phyloP scores from a whole-genome alignment of 2,888 invertebrate genomes.

The Ditula angustiorana region DNA sequence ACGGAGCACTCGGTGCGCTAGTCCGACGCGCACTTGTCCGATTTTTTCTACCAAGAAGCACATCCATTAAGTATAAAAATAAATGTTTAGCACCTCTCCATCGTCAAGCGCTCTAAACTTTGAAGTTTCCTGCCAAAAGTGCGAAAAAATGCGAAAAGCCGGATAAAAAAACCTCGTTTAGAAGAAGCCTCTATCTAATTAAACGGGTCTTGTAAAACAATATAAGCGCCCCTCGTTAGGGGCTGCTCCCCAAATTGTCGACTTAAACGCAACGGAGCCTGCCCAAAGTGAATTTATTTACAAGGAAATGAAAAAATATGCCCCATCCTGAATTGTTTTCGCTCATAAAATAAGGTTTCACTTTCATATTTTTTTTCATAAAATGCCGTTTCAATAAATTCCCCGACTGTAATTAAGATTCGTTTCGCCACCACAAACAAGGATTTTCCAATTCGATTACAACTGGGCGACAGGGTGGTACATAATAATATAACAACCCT shows the following conservation, averaged over 20 bases:
- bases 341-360: slow-evolving; percentile 15
- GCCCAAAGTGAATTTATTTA: slow-evolving; percentile 38
- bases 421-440: background rate
- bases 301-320: slow-evolving; percentile 37
- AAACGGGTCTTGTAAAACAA: slow-evolving; percentile 38
- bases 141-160: slow-evolving; percentile 13
- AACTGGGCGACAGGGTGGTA: background rate
- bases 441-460: background rate
- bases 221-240: slow-evolving; percentile 35
- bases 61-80: background rate
- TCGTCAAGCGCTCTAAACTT: background rate
- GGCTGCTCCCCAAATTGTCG: slow-evolving; percentile 36
- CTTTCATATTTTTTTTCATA: slow-evolving; percentile 11
- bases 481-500: no score
- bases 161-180: slow-evolving; percentile 16
- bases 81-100: background rate
- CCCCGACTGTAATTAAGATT: slow-evolving; percentile 14
- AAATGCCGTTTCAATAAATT: slow-evolving; percentile 3
- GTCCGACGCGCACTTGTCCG: no score
- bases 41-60: background rate
- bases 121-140: background rate
- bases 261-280: slow-evolving; percentile 24
- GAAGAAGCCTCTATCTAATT: slow-evolving; percentile 30
- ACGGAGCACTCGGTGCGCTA: no score
- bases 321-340: slow-evolving; percentile 31